Evolutionary conservation across 2,888 invertebrate species (phyloP), one percentile per base, ranked within the genome.

Genomic region (Pheosia gnoma): DNA sequence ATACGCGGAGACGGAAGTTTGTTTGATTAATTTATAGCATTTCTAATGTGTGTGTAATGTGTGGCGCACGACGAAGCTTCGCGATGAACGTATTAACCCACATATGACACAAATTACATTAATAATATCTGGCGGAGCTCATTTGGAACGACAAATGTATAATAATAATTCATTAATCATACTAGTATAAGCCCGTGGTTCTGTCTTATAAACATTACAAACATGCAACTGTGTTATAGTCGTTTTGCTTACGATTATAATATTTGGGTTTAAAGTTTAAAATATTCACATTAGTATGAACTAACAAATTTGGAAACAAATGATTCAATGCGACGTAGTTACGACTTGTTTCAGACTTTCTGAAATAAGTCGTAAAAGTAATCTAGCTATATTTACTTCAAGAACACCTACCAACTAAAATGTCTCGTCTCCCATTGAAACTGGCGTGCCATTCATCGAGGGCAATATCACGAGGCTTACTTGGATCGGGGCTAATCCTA

Each of bases 401-500:
- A 45, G 45, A 45, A 10, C 45, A 41, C 10, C 45, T 25, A 10
- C 11, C n/a, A n/a, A 11, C 11, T 47, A n/a, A n/a, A n/a, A 47
- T 11, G 37, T 53, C 56, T 6, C n/a, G 57, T n/a, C 65, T 66
- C 53, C 10, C 11, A 13, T 25, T 45, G 13, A 37, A 3, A n/a
- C 59, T 43, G 10, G n/a, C 58, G 43, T 54, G 9, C 54, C 58
- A 41, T 51, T 58, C 55, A 36, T 65, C 57, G 57, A 54, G 57
- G 51, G 59, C 66, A 68, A 68, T 65, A 64, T 65, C 66, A 59
- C 62, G 59, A 47, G 69, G 65, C 60, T 70, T 65, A 66, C 67
- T 58, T 58, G 57, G 59, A 66, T 68, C 67, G 71, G 53, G 60
- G 59, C 70, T 77, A 62, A 77, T 74, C 77, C 68, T 56, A 59